These are phyloP conservation scores for Reticulitermes speratus DNA, from an alignment of 1,140 invertebrate species.

Conservation along the genomic window DNA sequence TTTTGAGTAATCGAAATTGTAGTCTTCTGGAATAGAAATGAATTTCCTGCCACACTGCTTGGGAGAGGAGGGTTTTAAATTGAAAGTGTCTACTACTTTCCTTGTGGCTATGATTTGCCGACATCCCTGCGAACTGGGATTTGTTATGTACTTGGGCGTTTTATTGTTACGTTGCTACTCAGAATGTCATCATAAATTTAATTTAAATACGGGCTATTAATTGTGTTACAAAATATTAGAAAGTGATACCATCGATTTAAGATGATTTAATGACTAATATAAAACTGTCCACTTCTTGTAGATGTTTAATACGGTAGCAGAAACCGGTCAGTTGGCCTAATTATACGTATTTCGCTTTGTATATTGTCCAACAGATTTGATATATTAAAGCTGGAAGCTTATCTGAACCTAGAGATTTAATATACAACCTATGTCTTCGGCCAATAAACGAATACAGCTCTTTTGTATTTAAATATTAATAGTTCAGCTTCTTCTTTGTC, in stretches of 20 bases:
- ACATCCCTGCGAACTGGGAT: background rate
- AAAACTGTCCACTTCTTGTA: background rate
- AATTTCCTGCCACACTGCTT: background rate
- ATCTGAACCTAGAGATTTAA: background rate
- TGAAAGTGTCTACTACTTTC: background rate
- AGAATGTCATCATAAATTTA: background rate
- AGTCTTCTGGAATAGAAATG: slow-evolving; percentile 18
- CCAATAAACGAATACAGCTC: background rate
- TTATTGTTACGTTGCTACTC: background rate
- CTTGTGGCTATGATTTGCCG: background rate
- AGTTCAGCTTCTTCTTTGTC: too few species aligned
- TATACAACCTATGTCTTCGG: background rate
- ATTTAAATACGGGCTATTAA: background rate
- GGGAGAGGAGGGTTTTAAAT: slow-evolving; percentile 6
- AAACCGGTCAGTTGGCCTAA: background rate
- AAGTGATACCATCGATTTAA: background rate
- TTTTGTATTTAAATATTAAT: too few species aligned
- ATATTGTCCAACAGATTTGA: background rate
- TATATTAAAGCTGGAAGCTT: background rate
- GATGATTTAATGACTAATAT: background rate
- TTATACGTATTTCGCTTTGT: background rate
- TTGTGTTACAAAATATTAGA: background rate
- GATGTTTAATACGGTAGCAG: background rate
- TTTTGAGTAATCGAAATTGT: slow-evolving; percentile 12
- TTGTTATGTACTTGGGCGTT: background rate